Conservation (phyloP, 2,888 invertebrate genomes). For the Dasypolia templi region DNA sequence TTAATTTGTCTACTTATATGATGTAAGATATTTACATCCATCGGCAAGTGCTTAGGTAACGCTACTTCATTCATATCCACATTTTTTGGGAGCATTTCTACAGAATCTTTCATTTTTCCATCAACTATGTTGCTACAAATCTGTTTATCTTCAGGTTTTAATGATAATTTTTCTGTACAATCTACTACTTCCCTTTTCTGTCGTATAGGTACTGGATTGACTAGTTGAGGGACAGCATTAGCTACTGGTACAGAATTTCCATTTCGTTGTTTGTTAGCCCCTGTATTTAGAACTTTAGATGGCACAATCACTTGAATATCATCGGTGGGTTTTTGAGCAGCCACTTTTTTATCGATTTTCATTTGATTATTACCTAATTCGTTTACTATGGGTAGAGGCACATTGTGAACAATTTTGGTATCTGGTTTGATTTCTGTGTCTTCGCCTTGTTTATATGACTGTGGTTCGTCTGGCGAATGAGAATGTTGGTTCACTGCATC, state of each 20-base stretch:
- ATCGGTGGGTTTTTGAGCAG: slow-evolving; percentile 34
- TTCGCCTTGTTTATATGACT: slow-evolving; percentile 84
- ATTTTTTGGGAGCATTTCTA: slow-evolving; percentile 40
- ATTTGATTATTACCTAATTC: slow-evolving; percentile 59
- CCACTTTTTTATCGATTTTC: slow-evolving; percentile 39
- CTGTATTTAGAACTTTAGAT: slow-evolving; percentile 56
- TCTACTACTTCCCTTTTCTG: slow-evolving; percentile 72
- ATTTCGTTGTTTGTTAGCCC: slow-evolving; percentile 49
- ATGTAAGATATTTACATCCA: slow-evolving; percentile 73
- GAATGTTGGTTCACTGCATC: slow-evolving; percentile 68
- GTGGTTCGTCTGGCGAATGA: slow-evolving; percentile 83
- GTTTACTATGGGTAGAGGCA: slow-evolving; percentile 78
- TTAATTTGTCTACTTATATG: slow-evolving; percentile 82
- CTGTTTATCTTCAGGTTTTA: slow-evolving; percentile 78
- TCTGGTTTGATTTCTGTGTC: slow-evolving; percentile 70
- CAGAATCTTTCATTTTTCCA: slow-evolving; percentile 44
- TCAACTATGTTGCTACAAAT: slow-evolving; percentile 77
- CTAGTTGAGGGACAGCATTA: slow-evolving; percentile 44
- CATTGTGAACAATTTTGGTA: slow-evolving; percentile 68
- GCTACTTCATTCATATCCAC: slow-evolving; percentile 52
- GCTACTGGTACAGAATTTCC: slow-evolving; percentile 26
- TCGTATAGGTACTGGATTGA: slow-evolving; percentile 62
- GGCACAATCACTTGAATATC: slow-evolving; percentile 56
- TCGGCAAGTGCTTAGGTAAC: slow-evolving; percentile 74
- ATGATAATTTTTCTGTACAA: slow-evolving; percentile 74